A percentile compares a stretch with the other conserved stretches of the same genome.
Evolutionary conservation across 92 coral and sea anemone genomes (phyloP).

Genomic region (Siderastrea radians): DNA sequence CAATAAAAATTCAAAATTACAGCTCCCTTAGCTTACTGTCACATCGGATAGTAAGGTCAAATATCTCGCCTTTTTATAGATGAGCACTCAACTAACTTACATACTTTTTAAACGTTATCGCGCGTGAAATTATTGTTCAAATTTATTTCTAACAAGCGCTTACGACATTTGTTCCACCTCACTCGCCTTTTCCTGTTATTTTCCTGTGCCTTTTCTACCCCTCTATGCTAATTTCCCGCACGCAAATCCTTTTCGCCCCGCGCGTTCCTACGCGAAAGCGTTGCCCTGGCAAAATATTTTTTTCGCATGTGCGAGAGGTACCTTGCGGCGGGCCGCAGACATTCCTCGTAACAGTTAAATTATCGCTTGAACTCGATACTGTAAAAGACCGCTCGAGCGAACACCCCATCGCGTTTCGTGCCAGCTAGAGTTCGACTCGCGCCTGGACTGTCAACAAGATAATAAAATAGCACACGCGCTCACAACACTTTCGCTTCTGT

Average conservation of each 20-base stretch:
- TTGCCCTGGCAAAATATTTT: neutral
- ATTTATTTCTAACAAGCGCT: neutral
- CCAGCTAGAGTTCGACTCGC: neutral
- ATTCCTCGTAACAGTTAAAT: constrained; percentile 12
- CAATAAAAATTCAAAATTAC: neutral
- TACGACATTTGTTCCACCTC: constrained; percentile 40
- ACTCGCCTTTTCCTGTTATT: constrained; percentile 73
- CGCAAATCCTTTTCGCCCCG: constrained; percentile 59
- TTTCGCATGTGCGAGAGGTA: neutral
- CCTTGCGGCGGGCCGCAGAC: too few species aligned
- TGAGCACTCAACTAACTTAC: neutral
- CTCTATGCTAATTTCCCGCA: constrained; percentile 51
- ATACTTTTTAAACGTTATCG: neutral
- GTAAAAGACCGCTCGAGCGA: neutral
- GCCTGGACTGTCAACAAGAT: constrained; percentile 36
- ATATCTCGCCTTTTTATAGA: neutral
- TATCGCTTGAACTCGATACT: constrained; percentile 32
- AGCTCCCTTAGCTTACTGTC: neutral
- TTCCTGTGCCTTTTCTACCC: constrained; percentile 59
- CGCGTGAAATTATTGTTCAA: neutral
- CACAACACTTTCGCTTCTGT: neutral
- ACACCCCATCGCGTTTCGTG: constrained; percentile 11
- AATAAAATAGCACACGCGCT: constrained; percentile 18
- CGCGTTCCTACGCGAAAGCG: constrained; percentile 27
- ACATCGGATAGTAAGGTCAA: neutral